Conservation (phyloP, 2,797 vertebrate genomes). For the Lithobates pipiens region DNA sequence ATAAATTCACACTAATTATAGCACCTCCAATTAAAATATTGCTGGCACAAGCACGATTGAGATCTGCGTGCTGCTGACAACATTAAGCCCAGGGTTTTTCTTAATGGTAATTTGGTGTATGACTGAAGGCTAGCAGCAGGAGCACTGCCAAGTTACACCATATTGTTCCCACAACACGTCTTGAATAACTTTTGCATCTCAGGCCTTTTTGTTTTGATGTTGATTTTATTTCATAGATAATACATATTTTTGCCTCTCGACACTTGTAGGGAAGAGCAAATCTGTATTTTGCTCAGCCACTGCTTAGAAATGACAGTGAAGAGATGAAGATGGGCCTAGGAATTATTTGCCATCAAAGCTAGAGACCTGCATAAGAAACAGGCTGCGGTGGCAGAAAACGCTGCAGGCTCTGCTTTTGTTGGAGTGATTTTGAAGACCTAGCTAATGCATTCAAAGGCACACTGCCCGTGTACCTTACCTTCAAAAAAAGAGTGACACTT, state of each 20-base stretch:
- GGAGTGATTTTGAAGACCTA: constrained; percentile 10
- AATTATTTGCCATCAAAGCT: constrained; percentile 43
- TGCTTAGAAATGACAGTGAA: constrained; percentile 26
- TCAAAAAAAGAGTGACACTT: constrained; percentile 14
- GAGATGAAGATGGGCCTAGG: constrained; percentile 15
- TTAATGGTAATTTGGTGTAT: constrained; percentile 45
- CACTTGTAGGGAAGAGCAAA: constrained; percentile 3
- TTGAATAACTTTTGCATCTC: constrained; percentile 19
- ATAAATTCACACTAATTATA: constrained; percentile 53
- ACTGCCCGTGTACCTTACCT: constrained; percentile 20
- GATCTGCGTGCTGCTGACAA: constrained; percentile 47
- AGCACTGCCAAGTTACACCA: constrained; percentile 29
- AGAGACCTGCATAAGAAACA: neutral
- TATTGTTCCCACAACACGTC: constrained; percentile 40
- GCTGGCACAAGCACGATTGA: constrained; percentile 42
- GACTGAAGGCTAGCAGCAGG: constrained; percentile 31
- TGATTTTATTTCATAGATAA: constrained; percentile 8
- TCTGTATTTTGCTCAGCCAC: constrained; percentile 10
- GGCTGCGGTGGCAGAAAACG: constrained; percentile 14
- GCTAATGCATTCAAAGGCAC: constrained; percentile 56
- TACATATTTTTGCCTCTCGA: constrained; percentile 9
- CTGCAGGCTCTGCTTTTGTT: constrained; percentile 43
- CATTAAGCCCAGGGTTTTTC: constrained; percentile 48
- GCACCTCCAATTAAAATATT: constrained; percentile 57
- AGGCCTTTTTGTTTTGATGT: constrained; percentile 40